Conservation (phyloP, 2,888 invertebrate genomes). For the Meandrusa payeni region DNA sequence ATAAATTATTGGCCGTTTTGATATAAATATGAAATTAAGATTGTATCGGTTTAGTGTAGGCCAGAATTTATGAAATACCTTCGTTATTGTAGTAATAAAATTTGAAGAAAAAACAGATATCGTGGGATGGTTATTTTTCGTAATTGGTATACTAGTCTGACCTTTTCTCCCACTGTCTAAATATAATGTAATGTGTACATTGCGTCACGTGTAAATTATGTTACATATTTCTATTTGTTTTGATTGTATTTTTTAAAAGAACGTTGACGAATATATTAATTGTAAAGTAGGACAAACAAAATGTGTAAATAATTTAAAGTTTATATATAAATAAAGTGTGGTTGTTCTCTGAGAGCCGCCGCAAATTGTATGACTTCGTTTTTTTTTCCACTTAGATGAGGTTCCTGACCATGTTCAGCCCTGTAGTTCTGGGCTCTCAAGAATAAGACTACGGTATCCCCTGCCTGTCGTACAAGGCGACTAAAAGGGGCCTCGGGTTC, state of each 20-base stretch:
- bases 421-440: no score
- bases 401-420: no score
- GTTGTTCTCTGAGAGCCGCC: conserved; percentile 69
- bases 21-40: conserved; percentile 50
- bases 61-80: conserved; percentile 72
- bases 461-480: no score
- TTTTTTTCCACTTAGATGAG: no score
- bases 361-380: conserved; percentile 35
- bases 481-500: no score
- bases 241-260: conserved; percentile 73
- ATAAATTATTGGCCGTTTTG: conserved; percentile 66
- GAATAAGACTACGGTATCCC: no score
- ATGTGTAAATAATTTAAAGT: conserved; percentile 80
- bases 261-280: conserved; percentile 75
- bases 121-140: conserved; percentile 66
- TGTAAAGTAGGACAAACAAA: conserved; percentile 77
- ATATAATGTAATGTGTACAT: conserved; percentile 62
- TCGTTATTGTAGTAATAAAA: conserved; percentile 39
- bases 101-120: no score
- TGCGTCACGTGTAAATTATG: conserved; percentile 70
- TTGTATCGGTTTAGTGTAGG: conserved; percentile 51
- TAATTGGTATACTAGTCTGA: conserved; percentile 77
- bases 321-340: conserved; percentile 79
- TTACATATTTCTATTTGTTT: conserved; percentile 67
- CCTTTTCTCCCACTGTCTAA: conserved; percentile 61